Base-by-base conservation (phyloP, 2,888 invertebrate genomes). In the Eupithecia exiguata region DNA sequence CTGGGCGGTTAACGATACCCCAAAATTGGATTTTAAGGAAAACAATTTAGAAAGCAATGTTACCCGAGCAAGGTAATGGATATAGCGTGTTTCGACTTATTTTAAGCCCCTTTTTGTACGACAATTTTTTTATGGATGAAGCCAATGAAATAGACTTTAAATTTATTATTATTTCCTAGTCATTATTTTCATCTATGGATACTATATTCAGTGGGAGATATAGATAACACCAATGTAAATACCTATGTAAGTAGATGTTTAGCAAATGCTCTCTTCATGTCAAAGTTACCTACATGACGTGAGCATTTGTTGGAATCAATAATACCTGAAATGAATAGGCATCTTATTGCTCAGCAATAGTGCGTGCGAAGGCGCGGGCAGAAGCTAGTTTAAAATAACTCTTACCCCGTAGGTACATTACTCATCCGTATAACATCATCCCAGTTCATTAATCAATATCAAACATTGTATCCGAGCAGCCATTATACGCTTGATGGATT, bases 401-500 rank as follows among this genome's bases (percentile, higher is more conserved):
- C 12, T 49, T 12, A 18, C 36, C 7, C 40, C 14, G 66, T 66
- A 21, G 25, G 21, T 66, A 66, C 66, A 65, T 65, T 66, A 16
- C 1, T 40, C 40, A 66, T 66, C 40, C 36, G 12, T 65, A 40
- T 16, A 43, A 21, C 40, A 66, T 43, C 66, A 66, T 43, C 66
- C 40, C 21, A 69, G 43, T 16, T 25, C 68, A 68, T 65, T 69
- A 58, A 69, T 53, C 69, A 69, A 66, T 65, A 62, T 46, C 75
- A 75, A 80, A 80, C 80, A 40, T 35, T 35, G 46, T 12, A 68
- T 43, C 43, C 3, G 49, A 69, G 46, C 65, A 71, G 38, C 69
- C 78, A 82, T 82, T 85, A 81, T 80, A 80, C 76, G 79, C 76
- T 78, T 82, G 80, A 83, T 83, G 82, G 84, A 82, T 83, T 83